Conservation (phyloP, 2,113 vertebrate genomes). For the Ranitomeya imitator region DNA sequence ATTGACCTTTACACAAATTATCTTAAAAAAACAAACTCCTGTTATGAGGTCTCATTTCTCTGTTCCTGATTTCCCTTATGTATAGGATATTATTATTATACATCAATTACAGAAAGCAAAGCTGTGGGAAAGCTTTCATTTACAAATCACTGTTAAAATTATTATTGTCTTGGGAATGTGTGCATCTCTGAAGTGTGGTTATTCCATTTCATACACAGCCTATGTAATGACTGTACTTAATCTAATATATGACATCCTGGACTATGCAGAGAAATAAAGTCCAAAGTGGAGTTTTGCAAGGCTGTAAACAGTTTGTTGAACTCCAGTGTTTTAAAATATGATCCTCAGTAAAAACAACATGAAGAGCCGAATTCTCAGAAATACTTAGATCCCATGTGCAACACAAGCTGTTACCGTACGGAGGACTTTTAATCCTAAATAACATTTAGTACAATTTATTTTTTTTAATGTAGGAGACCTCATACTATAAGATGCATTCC, state of each 20-base stretch:
- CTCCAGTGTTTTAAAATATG: background rate
- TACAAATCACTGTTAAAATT: slow-evolving; percentile 14
- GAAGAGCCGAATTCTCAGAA: no score
- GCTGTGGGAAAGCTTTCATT: background rate
- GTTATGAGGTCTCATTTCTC: background rate
- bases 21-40: background rate
- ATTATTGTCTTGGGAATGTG: slow-evolving; percentile 25
- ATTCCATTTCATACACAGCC: background rate
- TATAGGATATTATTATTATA: background rate
- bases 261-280: background rate
- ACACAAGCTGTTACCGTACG: no score
- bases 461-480: no score
- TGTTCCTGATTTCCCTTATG: slow-evolving; percentile 5
- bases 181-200: slow-evolving; percentile 19
- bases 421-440: no score
- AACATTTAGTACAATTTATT: no score
- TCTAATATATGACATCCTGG: background rate
- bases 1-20: background rate
- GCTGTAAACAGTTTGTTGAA: background rate
- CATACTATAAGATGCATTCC: no score
- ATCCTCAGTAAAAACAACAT: background rate
- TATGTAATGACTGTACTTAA: slow-evolving; percentile 12
- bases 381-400: no score
- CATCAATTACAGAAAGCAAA: slow-evolving; percentile 9
- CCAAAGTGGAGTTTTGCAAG: background rate